phyloP scores from a whole-genome alignment of 35 echinoderm and acorn worm genomes.

The Strongylocentrotus purpuratus region DNA sequence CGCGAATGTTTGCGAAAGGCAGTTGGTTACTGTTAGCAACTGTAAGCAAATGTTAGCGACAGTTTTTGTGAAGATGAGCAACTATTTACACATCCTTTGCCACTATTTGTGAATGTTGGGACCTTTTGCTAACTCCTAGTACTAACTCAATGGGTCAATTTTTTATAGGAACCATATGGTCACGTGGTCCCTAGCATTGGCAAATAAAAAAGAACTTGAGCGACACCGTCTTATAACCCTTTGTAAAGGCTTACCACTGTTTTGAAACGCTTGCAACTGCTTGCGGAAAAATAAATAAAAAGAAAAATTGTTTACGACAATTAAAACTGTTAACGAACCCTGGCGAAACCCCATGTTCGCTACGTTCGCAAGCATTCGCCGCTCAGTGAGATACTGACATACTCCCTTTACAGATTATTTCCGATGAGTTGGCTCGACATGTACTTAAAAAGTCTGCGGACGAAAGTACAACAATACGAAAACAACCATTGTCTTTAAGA shows the following conservation, averaged over 20 bases:
- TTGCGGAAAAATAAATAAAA: constrained; percentile 21
- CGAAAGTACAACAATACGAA: too few relatives aligned
- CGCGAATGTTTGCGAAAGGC: not conserved
- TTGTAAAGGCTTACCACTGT: not conserved
- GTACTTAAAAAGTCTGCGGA: too few relatives aligned
- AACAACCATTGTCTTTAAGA: too few relatives aligned
- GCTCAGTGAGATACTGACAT: too few relatives aligned
- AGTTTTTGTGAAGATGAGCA: not conserved
- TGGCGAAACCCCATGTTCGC: too few relatives aligned
- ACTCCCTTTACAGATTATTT: too few relatives aligned
- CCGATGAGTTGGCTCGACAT: too few relatives aligned
- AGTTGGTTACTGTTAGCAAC: not conserved
- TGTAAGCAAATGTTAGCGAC: not conserved
- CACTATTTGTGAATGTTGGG: not conserved
- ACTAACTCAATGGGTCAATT: not conserved
- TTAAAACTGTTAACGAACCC: too few relatives aligned
- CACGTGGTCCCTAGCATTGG: not conserved
- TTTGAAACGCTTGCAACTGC: constrained; percentile 6
- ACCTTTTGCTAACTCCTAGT: not conserved
- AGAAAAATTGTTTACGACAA: too few relatives aligned
- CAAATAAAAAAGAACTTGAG: not conserved
- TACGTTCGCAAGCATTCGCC: too few relatives aligned
- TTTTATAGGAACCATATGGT: not conserved
- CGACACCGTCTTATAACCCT: not conserved
- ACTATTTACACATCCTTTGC: not conserved